These are phyloP conservation scores for Cheilosia pagana DNA, from an alignment of 2,888 invertebrate species.

Conservation along the genomic window DNA sequence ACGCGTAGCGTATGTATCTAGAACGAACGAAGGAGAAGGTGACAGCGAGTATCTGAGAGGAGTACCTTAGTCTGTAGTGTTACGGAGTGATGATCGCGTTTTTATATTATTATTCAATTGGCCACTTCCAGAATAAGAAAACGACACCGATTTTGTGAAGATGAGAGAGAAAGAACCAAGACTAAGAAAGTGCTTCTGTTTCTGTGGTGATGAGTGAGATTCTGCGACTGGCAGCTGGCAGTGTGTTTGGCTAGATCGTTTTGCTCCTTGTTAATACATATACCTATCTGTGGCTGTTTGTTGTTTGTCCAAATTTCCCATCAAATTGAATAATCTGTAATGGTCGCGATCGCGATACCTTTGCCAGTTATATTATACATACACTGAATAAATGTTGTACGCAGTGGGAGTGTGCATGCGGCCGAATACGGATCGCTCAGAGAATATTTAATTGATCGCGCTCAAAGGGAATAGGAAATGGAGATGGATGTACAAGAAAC, in stretches of 20 bases:
- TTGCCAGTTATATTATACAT: conserved; percentile 24
- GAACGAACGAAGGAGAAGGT: conserved; percentile 66
- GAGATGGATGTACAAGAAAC: too few relatives aligned
- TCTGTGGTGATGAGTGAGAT: not conserved
- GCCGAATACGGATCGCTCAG: conserved; percentile 1
- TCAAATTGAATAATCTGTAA: conserved; percentile 61
- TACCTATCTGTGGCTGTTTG: not conserved
- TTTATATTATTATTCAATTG: conserved; percentile 63
- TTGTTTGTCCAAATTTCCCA: conserved; percentile 43
- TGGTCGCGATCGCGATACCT: conserved; percentile 69
- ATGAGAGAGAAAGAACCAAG: conserved; percentile 9
- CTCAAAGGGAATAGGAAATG: conserved; percentile 10
- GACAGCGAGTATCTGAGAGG: conserved; percentile 44
- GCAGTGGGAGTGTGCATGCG: not conserved
- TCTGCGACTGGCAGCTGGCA: not conserved
- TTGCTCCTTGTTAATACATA: conserved; percentile 2
- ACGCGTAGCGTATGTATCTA: conserved; percentile 43
- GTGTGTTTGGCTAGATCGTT: not conserved
- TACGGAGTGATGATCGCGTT: conserved; percentile 44
- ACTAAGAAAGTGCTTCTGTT: not conserved
- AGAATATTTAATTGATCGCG: conserved; percentile 29
- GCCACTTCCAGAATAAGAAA: conserved; percentile 67
- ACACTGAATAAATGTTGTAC: conserved; percentile 11
- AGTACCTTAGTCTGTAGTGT: conserved; percentile 39
- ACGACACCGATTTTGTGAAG: conserved; percentile 31